Evolutionary conservation across 1,140 invertebrate species (phyloP), one percentile per base, ranked within the genome.

Genomic region (Drosophila biarmipes): DNA sequence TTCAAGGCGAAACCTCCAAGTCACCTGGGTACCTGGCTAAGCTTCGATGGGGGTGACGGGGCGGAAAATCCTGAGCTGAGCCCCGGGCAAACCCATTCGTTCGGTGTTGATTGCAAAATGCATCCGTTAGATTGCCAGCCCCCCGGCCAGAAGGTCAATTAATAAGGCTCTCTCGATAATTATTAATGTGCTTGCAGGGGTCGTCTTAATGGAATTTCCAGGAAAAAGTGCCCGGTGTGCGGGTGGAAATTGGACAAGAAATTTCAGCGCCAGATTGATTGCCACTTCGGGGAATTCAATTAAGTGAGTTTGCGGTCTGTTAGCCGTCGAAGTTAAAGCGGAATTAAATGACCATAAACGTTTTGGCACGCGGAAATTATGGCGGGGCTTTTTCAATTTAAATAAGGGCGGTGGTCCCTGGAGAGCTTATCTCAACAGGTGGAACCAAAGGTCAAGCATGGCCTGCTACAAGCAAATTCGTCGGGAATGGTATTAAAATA

Each of bases 181-280:
- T 68, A 55, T 38, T 40, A 56, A 68, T 55, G 27, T 46, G 24
- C 24, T 67, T 19, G 49, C 17, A 38, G 67, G 48, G 48, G 19
- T 45, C 40, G 49, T 14, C 49, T 63, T 49, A 54, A 63, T 73
- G 37, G 43, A 59, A 69, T 72, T 72, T 59, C 53, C 66, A 72
- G 42, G 45, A 21, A 56, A 34, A 59, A 43, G 7, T 48, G 21
- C 38, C 59, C 54, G 75, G 63, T 37, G 64, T 63, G 52, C 45
- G 46, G 56, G n/a, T 40, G 57, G 77, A 85, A 57, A 49, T 45
- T 46, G 3, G 42, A 61, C 46, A 64, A 43, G 63, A 31, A 66
- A 59, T 71, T 58, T 43, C 37, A 54, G 42, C 35, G 40, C 29
- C 57, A 64, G 69, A 73, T 76, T 59, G 72, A 84, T 76, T 71